A percentile compares a stretch with the other conserved stretches of the same genome.
phyloP scores from a whole-genome alignment of 2,888 invertebrate genomes.

The Dryobota labecula region DNA sequence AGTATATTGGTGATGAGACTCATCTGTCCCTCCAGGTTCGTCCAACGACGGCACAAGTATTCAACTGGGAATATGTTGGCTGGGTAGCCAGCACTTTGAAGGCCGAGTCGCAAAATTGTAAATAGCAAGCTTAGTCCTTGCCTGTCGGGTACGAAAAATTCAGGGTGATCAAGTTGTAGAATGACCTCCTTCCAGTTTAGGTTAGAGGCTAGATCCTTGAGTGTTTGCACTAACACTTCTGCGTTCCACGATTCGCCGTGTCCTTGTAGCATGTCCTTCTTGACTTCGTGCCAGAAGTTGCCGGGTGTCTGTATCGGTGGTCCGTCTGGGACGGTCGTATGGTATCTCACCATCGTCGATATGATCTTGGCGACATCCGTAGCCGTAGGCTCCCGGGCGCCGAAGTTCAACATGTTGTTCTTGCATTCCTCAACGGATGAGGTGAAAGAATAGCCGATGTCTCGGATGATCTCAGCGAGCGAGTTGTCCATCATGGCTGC shows the following conservation, averaged over 20 bases:
- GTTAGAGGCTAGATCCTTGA: conserved; percentile 96
- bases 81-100: conserved; percentile 94
- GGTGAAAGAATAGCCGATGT: conserved; percentile 98
- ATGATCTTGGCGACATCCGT: conserved; percentile 96
- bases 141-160: conserved; percentile 96
- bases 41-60: conserved; percentile 97
- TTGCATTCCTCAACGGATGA: conserved; percentile 96
- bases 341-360: conserved; percentile 96
- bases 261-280: conserved; percentile 87
- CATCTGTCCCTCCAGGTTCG: conserved; percentile 97
- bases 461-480: conserved; percentile 96
- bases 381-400: conserved; percentile 95
- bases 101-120: conserved; percentile 95
- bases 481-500: conserved; percentile 93
- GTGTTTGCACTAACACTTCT: conserved; percentile 97
- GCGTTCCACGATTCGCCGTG: conserved; percentile 95
- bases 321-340: conserved; percentile 91
- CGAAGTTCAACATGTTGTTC: conserved; percentile 95
- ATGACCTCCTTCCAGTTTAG: conserved; percentile 98
- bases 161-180: conserved; percentile 96
- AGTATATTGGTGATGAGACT: conserved; percentile 96
- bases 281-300: conserved; percentile 91
- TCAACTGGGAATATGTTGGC: conserved; percentile 96
- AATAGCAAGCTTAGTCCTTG: conserved; percentile 95
- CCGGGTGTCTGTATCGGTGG: conserved; percentile 93